Evolutionary conservation across 2,888 invertebrate species (phyloP).

Genomic region (Trypoxylon attenuatum): DNA sequence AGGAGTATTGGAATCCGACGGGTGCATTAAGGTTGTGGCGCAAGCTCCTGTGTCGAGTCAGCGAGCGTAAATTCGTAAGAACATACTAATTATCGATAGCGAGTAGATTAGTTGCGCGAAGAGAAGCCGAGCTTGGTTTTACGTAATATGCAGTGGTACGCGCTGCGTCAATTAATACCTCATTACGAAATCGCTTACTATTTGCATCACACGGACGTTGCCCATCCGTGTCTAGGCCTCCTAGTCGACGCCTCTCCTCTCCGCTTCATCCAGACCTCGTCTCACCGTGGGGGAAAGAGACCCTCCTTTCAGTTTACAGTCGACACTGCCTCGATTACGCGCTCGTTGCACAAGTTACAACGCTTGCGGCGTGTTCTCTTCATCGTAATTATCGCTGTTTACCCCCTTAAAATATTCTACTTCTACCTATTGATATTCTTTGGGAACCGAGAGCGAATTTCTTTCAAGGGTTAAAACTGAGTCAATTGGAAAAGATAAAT

Average conservation of each 20-base stretch:
- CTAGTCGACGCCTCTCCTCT: not conserved
- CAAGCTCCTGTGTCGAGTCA: conserved; percentile 7
- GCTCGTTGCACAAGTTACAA: conserved; percentile 32
- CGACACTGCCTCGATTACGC: conserved; percentile 38
- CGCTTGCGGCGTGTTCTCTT: no score
- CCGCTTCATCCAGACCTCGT: not conserved
- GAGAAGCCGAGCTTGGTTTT: conserved; percentile 33
- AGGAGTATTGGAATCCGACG: no score
- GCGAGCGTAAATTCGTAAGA: conserved; percentile 16
- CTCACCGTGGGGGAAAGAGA: no score
- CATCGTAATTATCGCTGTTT: no score
- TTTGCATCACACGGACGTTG: conserved; percentile 64
- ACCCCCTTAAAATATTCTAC: no score
- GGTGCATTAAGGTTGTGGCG: not conserved
- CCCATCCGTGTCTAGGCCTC: conserved; percentile 65
- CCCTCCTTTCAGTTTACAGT: conserved; percentile 31
- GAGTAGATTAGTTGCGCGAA: conserved; percentile 13
- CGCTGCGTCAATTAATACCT: conserved; percentile 57
- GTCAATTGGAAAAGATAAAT: no score
- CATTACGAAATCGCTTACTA: conserved; percentile 63
- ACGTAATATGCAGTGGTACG: conserved; percentile 43
- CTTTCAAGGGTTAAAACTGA: no score
- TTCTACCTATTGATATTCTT: no score
- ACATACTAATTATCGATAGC: conserved; percentile 24
- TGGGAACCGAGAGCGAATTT: no score